A percentile compares a stretch with the other conserved stretches of the same genome.
Conservation (phyloP, 2,797 vertebrate genomes). For the Xerus rutilus region DNA sequence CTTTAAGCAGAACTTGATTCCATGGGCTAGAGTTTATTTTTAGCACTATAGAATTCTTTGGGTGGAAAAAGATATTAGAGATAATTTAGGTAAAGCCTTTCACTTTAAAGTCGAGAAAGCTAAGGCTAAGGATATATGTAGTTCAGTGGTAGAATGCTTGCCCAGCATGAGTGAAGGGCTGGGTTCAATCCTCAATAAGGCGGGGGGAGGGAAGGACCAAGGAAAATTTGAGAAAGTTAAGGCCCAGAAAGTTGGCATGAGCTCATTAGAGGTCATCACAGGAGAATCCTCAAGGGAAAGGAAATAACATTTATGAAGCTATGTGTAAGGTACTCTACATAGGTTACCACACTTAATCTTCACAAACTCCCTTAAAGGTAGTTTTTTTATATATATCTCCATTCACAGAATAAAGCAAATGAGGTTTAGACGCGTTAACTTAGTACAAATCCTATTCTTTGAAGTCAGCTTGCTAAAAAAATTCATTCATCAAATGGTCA, state of each 20-base stretch:
- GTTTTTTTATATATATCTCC: background rate
- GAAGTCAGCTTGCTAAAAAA: slow-evolving; percentile 30
- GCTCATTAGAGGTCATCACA: background rate
- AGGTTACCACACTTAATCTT: background rate
- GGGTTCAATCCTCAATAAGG: background rate
- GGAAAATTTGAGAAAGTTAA: background rate
- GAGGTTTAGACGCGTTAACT: background rate
- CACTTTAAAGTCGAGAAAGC: background rate
- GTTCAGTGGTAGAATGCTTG: background rate
- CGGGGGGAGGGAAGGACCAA: accelerated
- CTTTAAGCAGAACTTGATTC: background rate
- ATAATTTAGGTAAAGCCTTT: background rate
- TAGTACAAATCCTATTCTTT: background rate
- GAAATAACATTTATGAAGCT: background rate
- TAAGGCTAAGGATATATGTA: background rate
- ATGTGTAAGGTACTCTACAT: background rate
- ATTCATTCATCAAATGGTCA: slow-evolving; percentile 17
- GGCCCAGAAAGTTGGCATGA: background rate
- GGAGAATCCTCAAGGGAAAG: background rate
- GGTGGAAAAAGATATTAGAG: background rate
- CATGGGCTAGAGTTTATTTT: background rate
- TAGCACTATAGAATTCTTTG: background rate
- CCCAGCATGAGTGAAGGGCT: background rate
- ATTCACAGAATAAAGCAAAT: background rate
- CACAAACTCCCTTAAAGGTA: background rate